Percentiles rank a stretch among this genome's conserved stretches.
These are phyloP conservation scores for Amphipyra tragopoginis DNA, from an alignment of 2,888 invertebrate species.

Conservation along the genomic window DNA sequence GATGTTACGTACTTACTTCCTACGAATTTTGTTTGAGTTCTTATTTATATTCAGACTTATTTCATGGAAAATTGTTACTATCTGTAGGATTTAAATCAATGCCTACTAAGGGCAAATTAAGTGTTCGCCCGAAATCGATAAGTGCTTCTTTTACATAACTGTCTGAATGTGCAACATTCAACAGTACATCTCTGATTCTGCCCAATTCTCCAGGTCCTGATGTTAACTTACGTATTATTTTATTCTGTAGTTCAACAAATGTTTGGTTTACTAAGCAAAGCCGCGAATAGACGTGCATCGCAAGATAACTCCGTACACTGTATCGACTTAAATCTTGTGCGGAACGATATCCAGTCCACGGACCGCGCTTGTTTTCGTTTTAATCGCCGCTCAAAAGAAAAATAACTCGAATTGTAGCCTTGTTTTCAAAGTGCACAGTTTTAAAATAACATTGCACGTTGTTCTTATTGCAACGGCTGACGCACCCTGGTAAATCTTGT, in stretches of 20 bases:
- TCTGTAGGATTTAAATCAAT: too few relatives aligned
- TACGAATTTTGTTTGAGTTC: neutral
- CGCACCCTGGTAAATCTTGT: constrained; percentile 44
- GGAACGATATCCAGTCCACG: constrained; percentile 9
- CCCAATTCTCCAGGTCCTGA: neutral
- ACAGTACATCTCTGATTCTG: neutral
- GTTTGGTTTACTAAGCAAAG: constrained; percentile 1
- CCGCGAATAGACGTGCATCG: neutral
- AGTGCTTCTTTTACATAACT: too few relatives aligned
- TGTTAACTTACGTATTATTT: neutral
- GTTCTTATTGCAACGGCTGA: constrained; percentile 21
- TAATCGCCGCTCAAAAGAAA: constrained; percentile 2
- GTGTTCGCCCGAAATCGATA: too few relatives aligned
- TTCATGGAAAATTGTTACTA: too few relatives aligned
- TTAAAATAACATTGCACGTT: constrained; percentile 32
- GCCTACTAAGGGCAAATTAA: too few relatives aligned
- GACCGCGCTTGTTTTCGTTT: constrained; percentile 3
- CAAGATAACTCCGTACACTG: constrained; percentile 4
- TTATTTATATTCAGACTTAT: too few relatives aligned
- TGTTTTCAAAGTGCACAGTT: constrained; percentile 22
- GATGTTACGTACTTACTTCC: too few relatives aligned
- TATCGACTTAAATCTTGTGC: constrained; percentile 13
- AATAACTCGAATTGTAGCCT: constrained; percentile 25
- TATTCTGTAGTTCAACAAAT: neutral
- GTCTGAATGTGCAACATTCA: too few relatives aligned